Conservation (phyloP, 2,113 vertebrate species). For the Microcebus murinus region DNA sequence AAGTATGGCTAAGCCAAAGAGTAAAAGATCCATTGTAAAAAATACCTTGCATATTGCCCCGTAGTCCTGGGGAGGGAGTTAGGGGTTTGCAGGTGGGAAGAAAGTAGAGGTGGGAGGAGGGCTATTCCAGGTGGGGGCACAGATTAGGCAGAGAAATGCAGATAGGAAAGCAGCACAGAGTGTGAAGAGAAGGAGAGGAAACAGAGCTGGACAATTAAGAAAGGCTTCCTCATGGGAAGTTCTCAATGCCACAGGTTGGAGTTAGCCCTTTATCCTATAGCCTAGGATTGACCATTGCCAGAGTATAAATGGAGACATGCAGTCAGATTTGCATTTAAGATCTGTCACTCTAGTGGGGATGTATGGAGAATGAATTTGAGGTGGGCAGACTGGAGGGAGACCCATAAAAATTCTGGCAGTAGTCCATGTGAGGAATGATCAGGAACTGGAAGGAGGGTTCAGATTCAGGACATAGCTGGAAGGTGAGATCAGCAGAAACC, state of each 20-base stretch:
- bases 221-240: neutral
- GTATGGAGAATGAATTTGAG: neutral
- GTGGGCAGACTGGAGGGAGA: neutral
- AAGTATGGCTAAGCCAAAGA: neutral
- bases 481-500: neutral
- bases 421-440: neutral
- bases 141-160: neutral
- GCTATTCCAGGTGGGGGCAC: fast-evolving
- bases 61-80: neutral
- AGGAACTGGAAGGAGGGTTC: neutral
- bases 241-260: neutral
- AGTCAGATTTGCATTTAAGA: neutral
- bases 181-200: neutral
- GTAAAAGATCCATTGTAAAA: too few relatives aligned
- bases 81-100: fast-evolving
- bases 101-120: fast-evolving
- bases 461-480: neutral
- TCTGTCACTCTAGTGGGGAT: neutral
- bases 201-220: neutral
- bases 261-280: neutral
- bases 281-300: neutral
- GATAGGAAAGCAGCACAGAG: neutral
- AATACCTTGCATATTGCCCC: neutral
- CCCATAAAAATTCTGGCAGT: neutral
- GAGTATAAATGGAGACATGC: neutral